Evolutionary conservation across 2,888 invertebrate genomes (phyloP).

Genomic region (Oligia strigilis): DNA sequence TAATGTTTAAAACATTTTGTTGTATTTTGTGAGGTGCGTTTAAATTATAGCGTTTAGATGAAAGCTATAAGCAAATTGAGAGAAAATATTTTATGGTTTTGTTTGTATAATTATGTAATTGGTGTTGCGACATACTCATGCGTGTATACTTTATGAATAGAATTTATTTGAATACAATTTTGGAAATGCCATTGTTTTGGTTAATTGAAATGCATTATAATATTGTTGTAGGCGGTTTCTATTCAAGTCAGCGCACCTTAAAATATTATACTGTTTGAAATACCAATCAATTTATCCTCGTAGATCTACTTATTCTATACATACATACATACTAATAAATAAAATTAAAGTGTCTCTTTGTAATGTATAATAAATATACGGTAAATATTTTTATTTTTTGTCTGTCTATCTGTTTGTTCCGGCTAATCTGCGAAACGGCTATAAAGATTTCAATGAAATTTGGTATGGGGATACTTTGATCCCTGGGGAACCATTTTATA

Average conservation of each 20-base stretch:
- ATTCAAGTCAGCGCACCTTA: conserved; percentile 20
- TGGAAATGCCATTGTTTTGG: conserved; percentile 33
- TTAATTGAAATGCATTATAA: conserved; percentile 43
- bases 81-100: conserved; percentile 38
- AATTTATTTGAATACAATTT: conserved; percentile 40
- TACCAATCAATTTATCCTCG: conserved; percentile 9
- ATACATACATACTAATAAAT: not conserved
- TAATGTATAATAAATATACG: not conserved
- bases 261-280: conserved; percentile 14
- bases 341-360: not conserved
- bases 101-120: conserved; percentile 37
- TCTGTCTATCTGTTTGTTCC: no score
- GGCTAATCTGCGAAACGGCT: no score
- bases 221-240: conserved; percentile 31
- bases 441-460: no score
- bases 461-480: no score
- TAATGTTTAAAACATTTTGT: conserved; percentile 70
- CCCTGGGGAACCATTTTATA: no score
- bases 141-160: conserved; percentile 26
- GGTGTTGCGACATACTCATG: conserved; percentile 25
- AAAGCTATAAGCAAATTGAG: conserved; percentile 36
- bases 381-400: no score
- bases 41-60: conserved; percentile 47
- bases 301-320: not conserved
- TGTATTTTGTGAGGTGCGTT: conserved; percentile 26